Evolutionary conservation across 2,797 vertebrate species (phyloP).

Genomic region (Pangasius krempfi): DNA sequence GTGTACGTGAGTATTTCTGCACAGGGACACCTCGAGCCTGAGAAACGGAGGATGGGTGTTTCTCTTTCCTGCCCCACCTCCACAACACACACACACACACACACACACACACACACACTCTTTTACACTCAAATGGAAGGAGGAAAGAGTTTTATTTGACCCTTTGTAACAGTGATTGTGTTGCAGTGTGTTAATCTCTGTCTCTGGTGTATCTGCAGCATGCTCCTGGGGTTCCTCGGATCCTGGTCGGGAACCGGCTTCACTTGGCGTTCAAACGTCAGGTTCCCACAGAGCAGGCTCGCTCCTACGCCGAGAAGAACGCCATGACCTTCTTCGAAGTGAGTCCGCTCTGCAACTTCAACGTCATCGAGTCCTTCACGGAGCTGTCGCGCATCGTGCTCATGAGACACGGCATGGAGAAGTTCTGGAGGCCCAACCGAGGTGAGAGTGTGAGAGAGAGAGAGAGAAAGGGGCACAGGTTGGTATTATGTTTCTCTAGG

Average conservation of each 20-base stretch:
- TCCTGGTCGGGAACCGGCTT: constrained; percentile 94
- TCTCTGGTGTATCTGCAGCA: constrained; percentile 76
- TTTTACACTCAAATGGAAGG: too few relatives aligned
- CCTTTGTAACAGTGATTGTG: neutral
- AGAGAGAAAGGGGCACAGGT: neutral
- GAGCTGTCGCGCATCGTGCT: constrained; percentile 96
- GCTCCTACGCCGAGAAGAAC: constrained; percentile 95
- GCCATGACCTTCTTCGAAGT: constrained; percentile 99
- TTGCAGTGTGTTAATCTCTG: neutral
- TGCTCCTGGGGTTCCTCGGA: constrained; percentile 94
- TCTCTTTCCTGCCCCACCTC: neutral
- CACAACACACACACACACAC: neutral
- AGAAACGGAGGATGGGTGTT: neutral
- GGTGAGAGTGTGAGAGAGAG: too few relatives aligned
- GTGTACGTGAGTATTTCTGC: neutral
- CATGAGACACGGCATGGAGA: constrained; percentile 99
- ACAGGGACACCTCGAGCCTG: neutral
- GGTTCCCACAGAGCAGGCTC: constrained; percentile 94
- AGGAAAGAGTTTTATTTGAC: neutral
- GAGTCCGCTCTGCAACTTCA: constrained; percentile 98
- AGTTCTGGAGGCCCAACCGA: constrained; percentile 97
- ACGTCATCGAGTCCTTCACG: constrained; percentile 96
- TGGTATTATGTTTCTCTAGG: neutral
- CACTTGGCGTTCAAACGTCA: constrained; percentile 96
- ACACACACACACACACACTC: neutral